phyloP scores from a whole-genome alignment of 2,797 vertebrate genomes.

The Cryptoblepharus egeriae region DNA sequence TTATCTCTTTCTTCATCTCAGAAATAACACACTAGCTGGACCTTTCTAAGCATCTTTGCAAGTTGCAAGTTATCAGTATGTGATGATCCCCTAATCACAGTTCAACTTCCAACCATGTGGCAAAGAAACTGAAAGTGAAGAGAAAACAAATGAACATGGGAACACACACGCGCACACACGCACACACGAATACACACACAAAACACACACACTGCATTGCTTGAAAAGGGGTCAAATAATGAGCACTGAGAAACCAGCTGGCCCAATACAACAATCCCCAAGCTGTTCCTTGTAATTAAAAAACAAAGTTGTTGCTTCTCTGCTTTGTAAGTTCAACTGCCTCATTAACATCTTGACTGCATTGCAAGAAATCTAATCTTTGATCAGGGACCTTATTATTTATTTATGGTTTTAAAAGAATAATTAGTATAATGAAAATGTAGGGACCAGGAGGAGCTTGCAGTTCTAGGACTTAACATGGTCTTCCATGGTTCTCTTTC shows the following conservation, averaged over 20 bases:
- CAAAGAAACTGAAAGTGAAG: not conserved
- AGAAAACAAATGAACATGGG: not conserved
- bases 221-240: not conserved
- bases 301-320: conserved; percentile 25
- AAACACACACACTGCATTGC: not conserved
- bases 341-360: conserved; percentile 33
- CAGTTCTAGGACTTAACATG: not conserved
- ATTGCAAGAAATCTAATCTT: conserved; percentile 32
- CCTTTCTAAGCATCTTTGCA: not conserved
- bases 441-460: not conserved
- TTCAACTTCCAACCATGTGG: not conserved
- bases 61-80: not conserved
- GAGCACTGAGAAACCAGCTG: not conserved
- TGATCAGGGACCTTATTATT: conserved; percentile 33
- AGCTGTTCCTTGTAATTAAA: conserved; percentile 36
- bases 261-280: conserved; percentile 2
- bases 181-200: not conserved
- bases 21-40: not conserved
- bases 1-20: not conserved
- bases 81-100: not conserved
- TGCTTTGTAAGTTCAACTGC: conserved; percentile 16
- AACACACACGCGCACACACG: not conserved
- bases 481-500: not conserved
- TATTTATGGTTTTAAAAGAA: conserved; percentile 35
- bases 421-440: conserved; percentile 33